phyloP scores from a whole-genome alignment of 2,797 vertebrate genomes.

The Eptatretus atami region DNA sequence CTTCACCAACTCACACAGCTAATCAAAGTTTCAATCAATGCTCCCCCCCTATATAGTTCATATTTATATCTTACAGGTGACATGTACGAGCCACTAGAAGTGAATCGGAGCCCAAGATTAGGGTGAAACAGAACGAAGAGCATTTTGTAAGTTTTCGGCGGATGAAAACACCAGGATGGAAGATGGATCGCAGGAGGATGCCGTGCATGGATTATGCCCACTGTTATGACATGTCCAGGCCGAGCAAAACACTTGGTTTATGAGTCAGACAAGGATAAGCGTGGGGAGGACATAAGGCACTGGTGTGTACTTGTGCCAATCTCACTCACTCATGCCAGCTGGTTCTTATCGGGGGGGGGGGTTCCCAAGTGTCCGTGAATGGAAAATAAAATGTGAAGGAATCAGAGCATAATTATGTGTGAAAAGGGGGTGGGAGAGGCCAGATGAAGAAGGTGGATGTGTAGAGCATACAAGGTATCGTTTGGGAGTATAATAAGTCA shows the following conservation, averaged over 20 bases:
- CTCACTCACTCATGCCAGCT: neutral
- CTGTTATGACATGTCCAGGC: slow-evolving; percentile 38
- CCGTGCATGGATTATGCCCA: slow-evolving; percentile 40
- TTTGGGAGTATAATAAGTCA: too few relatives aligned
- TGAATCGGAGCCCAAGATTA: slow-evolving; percentile 35
- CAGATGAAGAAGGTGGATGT: neutral
- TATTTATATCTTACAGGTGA: slow-evolving; percentile 20
- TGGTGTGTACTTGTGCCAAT: neutral
- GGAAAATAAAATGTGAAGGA: too few relatives aligned
- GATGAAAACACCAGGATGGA: slow-evolving; percentile 46
- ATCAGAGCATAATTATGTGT: neutral
- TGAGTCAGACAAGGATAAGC: slow-evolving; percentile 34
- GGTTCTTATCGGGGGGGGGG: too few relatives aligned
- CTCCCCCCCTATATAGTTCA: too few relatives aligned
- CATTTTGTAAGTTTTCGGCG: slow-evolving; percentile 37
- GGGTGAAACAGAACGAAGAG: slow-evolving; percentile 37
- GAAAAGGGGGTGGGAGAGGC: neutral
- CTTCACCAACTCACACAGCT: too few relatives aligned
- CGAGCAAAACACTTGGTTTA: slow-evolving; percentile 46
- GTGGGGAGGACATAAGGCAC: slow-evolving; percentile 12
- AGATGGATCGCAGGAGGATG: slow-evolving; percentile 27
- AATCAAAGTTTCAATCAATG: too few relatives aligned
- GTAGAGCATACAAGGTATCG: too few relatives aligned
- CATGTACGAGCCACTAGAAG: slow-evolving; percentile 21
- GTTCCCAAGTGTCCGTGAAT: too few relatives aligned